These are phyloP conservation scores for Drosophila birchii DNA, from an alignment of 2,888 invertebrate genomes.

Conservation along the genomic window DNA sequence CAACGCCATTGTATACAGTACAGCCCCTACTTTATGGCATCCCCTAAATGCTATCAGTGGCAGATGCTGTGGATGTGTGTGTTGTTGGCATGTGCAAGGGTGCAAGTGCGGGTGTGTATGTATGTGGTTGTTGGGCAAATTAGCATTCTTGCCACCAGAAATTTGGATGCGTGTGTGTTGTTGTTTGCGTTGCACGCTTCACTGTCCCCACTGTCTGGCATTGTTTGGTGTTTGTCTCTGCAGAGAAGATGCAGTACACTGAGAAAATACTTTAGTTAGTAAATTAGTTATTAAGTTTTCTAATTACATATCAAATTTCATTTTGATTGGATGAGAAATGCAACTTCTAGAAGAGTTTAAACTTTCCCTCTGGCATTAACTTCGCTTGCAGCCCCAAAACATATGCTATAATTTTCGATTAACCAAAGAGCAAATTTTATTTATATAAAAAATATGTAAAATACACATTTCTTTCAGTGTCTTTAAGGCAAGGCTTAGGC, in stretches of 20 bases:
- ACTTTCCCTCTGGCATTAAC: neutral
- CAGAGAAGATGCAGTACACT: conserved; percentile 16
- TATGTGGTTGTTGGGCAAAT: conserved; percentile 53
- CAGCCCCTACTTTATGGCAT: conserved; percentile 8
- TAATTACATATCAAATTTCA: neutral
- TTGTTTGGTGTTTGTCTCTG: conserved; percentile 64
- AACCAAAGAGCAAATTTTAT: neutral
- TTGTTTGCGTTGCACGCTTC: conserved; percentile 48
- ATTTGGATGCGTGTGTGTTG: conserved; percentile 36
- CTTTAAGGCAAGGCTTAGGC: conserved; percentile 48
- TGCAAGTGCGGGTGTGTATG: conserved; percentile 2
- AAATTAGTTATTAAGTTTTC: no score
- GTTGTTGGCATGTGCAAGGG: conserved; percentile 27
- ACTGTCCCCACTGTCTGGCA: conserved; percentile 44
- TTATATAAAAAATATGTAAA: neutral
- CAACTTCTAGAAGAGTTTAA: neutral
- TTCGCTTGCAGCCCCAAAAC: neutral
- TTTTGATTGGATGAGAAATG: accelerated
- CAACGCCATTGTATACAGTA: neutral
- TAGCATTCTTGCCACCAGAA: conserved; percentile 67
- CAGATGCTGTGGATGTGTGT: conserved; percentile 26
- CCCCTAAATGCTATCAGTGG: conserved; percentile 32
- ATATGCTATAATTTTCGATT: neutral
- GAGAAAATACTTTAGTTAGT: neutral
- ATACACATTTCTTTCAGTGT: neutral